Base-by-base conservation (phyloP, 2,113 vertebrate genomes). In the Platichthys flesus region DNA sequence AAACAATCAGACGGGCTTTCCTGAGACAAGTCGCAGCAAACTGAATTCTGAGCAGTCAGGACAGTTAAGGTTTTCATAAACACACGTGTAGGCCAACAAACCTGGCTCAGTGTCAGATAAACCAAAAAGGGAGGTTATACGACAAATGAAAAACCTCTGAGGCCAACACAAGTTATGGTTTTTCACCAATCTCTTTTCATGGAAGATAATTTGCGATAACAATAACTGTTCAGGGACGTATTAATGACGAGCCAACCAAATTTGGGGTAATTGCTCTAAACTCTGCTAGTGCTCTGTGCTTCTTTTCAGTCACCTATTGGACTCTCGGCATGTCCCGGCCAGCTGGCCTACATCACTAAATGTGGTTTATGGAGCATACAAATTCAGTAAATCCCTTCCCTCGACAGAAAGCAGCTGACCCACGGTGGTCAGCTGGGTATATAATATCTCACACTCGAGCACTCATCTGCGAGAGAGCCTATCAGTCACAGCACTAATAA, bases 361-460 rank as follows among this genome's bases (percentile, higher is more conserved):
- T 71, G 66, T 69, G 72, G 61, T 77, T 87, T 77, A 63, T 79
- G 62, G 81, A 79, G 76, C 31, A 73, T 58, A 78, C 15, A 77
- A 62, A 87, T 81, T 71, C 51, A 71, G 59, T 70, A 84, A 84
- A 86, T 84, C 76, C 9, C 2, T 52, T 78, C 24, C 40, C 42
- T 66, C 24, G 1, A 58, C 40, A 63, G 82, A 85, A 79, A 87
- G 78, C 72, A 84, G 78, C 78, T 82, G 81, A 84, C 70, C 63
- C 56, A 26, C 28, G 76, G 76, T 45, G 71, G 79, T 71, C 81
- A 77, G 45, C 66, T 62, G 69, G 47, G 23, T 83, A 28, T 52
- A 31, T 35, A 47, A 40, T 21, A 56, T 82, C 18, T 66, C 10
- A 59, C 57, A 37, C 57, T 49, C 66, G 4, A 45, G 23, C 24